These are phyloP conservation scores for Drosophila ananassae DNA, from an alignment of 1,140 invertebrate genomes.

Conservation along the genomic window DNA sequence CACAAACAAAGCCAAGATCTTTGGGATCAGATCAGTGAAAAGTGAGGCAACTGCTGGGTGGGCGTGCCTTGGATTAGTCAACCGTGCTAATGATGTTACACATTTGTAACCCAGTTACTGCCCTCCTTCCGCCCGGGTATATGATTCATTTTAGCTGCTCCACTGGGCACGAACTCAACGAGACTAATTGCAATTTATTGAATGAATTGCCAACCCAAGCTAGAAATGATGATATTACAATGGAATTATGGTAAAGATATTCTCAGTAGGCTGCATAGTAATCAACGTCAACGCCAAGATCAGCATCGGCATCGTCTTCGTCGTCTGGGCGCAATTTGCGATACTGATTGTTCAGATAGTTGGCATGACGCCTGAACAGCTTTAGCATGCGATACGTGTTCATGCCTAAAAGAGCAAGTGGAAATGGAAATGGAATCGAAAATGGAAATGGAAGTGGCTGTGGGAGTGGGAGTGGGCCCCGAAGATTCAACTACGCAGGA, in stretches of 20 bases:
- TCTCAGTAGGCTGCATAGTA: constrained; percentile 62
- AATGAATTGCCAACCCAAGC: constrained; percentile 41
- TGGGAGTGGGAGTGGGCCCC: constrained; percentile 17
- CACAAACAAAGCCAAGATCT: constrained; percentile 39
- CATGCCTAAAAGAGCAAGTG: constrained; percentile 76
- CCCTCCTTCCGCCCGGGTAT: neutral
- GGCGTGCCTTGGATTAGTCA: constrained; percentile 52
- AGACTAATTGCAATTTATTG: constrained; percentile 51
- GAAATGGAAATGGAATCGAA: constrained; percentile 27
- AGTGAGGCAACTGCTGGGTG: constrained; percentile 34
- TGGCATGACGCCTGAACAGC: constrained; percentile 79
- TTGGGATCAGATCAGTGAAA: constrained; percentile 15
- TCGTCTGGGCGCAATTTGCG: constrained; percentile 80
- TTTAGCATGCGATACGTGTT: constrained; percentile 83
- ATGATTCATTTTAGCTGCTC: constrained; percentile 37
- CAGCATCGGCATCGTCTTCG: constrained; percentile 40
- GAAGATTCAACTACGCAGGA: constrained; percentile 24
- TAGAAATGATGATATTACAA: constrained; percentile 54
- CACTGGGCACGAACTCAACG: constrained; percentile 21
- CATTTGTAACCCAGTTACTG: constrained; percentile 40
- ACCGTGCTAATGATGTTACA: constrained; percentile 53
- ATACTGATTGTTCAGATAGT: constrained; percentile 81
- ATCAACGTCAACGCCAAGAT: constrained; percentile 34
- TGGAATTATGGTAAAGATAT: constrained; percentile 63
- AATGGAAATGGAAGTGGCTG: constrained; percentile 37